Base-by-base conservation (phyloP, 2,797 vertebrate species). In the Ctenochaetus hawaiiensis region DNA sequence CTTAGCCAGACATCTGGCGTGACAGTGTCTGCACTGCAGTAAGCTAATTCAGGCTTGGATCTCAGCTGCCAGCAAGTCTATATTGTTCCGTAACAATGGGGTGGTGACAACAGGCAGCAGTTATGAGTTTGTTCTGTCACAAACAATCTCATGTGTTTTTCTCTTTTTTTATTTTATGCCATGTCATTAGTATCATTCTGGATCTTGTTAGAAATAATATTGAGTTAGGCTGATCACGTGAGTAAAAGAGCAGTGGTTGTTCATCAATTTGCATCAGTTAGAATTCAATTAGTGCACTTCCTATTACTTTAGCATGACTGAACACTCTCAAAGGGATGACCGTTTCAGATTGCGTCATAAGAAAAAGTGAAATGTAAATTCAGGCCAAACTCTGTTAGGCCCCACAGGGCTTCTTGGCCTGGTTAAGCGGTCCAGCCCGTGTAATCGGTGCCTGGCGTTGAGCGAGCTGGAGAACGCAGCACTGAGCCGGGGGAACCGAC, bases 381-480 rank as follows among this genome's bases (percentile, higher is more conserved):
- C 61, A 63, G 71, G 30, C n/a, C 49, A 13, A 66, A 45, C 62
- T 79, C 67, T 47, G 10, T 78, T 70, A 66, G 64, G 41, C 22
- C 54, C 67, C 39, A 8, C 56, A 13, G 69, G 72, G 70, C 43
- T 67, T 73, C 54, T 69, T 47, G 57, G 77, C 66, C 68, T 41
- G 59, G 47, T 67, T 73, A 13, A 10, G 72, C 39, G 79, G 60
- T 69, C 77, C 30, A 12, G 65, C 16, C 47, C 64, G 63, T 54
- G 61, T 77, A 69, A 82, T 89, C 81, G 67, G 86, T 78, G 87
- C 84, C 88, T 87, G 90, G 89, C 81, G 83, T 86, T 76, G 89
- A 87, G 66, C n/a, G 56, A 86, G 85, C 76, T 75, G 82, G 65
- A 84, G 86, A 70, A 63, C 54, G 17, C 47, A 34, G 80, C 0